These are phyloP conservation scores for Phallusia fumigata DNA, from an alignment of 23 tunicate species.

Conservation along the genomic window DNA sequence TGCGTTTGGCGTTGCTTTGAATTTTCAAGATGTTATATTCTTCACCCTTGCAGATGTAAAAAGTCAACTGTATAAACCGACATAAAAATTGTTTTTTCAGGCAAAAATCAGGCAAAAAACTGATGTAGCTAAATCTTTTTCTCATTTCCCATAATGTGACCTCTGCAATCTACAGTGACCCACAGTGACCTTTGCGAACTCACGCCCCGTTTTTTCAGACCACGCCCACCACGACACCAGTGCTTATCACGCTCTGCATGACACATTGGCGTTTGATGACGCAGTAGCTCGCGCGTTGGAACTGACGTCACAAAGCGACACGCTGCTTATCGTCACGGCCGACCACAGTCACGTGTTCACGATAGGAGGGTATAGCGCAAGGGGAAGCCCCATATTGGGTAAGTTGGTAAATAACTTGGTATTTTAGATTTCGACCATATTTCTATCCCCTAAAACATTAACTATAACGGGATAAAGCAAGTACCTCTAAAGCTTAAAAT, in stretches of 20 bases:
- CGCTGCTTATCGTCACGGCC: constrained; percentile 51
- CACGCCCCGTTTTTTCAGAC: constrained; percentile 13
- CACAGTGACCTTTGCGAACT: neutral
- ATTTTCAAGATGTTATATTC: too few relatives aligned
- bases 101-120: too few relatives aligned
- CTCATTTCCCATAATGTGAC: too few relatives aligned
- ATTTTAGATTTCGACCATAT: too few relatives aligned
- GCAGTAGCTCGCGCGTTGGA: constrained; percentile 40
- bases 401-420: neutral
- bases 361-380: constrained; percentile 46
- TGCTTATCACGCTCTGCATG: constrained; percentile 40
- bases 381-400: constrained; percentile 64
- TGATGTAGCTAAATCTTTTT: too few relatives aligned
- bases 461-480: too few relatives aligned
- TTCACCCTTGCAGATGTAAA: too few relatives aligned
- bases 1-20: too few relatives aligned
- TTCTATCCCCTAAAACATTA: too few relatives aligned
- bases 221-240: constrained; percentile 55
- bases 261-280: constrained; percentile 57
- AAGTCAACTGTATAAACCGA: too few relatives aligned
- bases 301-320: constrained; percentile 64
- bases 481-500: too few relatives aligned
- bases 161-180: neutral
- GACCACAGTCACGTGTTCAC: constrained; percentile 66
- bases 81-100: too few relatives aligned